Evolutionary conservation across 37 sponge, comb jelly and placozoan genomes (phyloP), one percentile per base, ranked within the genome.

Genomic region (Tethya wilhelma): DNA sequence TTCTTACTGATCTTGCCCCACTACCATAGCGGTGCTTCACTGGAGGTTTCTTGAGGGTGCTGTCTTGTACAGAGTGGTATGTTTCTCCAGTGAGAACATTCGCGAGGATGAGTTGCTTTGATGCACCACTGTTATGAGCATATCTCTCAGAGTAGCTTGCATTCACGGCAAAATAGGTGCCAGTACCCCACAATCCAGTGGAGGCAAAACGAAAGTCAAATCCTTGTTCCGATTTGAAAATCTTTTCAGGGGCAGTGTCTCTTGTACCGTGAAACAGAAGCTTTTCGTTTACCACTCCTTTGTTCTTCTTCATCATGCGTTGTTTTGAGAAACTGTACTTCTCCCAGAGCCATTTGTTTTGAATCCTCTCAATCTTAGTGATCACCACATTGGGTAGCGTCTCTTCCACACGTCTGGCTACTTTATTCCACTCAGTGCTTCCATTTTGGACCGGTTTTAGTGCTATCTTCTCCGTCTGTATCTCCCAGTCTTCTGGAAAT

Each of bases 321-420:
- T 78, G n/a, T 46, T 67, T 79, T 5, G 85, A 7, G 19, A 60
- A 79, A 37, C 4, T 33, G 59, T 84, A 91, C 44, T 49, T 55
- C 19, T 76, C 56, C 93, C 93, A 91, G 6, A 91, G 76, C 93
- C 93, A 91, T 32, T 42, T 23, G 36, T 91, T 91, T 55, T 91
- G 89, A 45, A 91, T 81, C 20, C 91, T 79, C 56, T 91, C 77
- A 4, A 90, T 4, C 38, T 14, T 67, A 8, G 34, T 34, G 40
- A 90, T 74, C 0, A 29, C 0, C 1, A 71, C 58, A 12, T 33
- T 8, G 5, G 78, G 76, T 0, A 77, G 71, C 20, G 82, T 77
- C n/a, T 66, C 42, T 4, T 56, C 44, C 2, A 90, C 31, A 22
- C 9, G 19, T 17, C 0, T 4, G 5, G 56, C 45, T 0, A 84